These are phyloP conservation scores for Echinarachnius parma DNA, from an alignment of 53 echinoderm and acorn worm genomes.

Conservation along the genomic window DNA sequence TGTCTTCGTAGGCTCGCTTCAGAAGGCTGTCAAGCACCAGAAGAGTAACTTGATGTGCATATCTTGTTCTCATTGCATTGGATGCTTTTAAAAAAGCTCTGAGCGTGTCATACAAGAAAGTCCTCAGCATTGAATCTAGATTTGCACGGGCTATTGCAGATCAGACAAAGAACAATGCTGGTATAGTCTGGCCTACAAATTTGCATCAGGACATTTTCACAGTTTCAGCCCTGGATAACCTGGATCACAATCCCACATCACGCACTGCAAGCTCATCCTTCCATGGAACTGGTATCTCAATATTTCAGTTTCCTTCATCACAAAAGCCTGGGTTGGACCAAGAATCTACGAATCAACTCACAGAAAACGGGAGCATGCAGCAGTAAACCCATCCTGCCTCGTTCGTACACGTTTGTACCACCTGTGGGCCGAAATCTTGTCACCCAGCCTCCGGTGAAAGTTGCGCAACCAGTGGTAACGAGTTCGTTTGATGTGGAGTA, in stretches of 20 bases:
- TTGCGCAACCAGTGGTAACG: neutral
- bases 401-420: slow-evolving; percentile 9
- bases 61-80: too few species aligned
- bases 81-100: too few species aligned
- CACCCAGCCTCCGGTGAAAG: slow-evolving; percentile 15
- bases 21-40: neutral
- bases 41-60: neutral
- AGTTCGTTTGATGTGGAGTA: neutral
- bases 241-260: slow-evolving; percentile 5
- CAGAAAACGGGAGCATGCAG: slow-evolving; percentile 7
- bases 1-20: neutral
- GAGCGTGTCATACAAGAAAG: too few species aligned
- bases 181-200: too few species aligned
- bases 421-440: neutral
- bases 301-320: slow-evolving; percentile 1
- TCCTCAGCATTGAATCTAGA: too few species aligned
- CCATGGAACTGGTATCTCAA: neutral
- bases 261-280: neutral
- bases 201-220: too few species aligned
- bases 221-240: slow-evolving; percentile 9
- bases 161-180: too few species aligned
- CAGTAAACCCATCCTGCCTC: slow-evolving; percentile 6
- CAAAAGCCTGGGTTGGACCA: slow-evolving; percentile 12
- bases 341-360: slow-evolving; percentile 3
- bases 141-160: too few species aligned